Conservation (phyloP, 2,113 vertebrate species). For the Mirounga angustirostris region DNA sequence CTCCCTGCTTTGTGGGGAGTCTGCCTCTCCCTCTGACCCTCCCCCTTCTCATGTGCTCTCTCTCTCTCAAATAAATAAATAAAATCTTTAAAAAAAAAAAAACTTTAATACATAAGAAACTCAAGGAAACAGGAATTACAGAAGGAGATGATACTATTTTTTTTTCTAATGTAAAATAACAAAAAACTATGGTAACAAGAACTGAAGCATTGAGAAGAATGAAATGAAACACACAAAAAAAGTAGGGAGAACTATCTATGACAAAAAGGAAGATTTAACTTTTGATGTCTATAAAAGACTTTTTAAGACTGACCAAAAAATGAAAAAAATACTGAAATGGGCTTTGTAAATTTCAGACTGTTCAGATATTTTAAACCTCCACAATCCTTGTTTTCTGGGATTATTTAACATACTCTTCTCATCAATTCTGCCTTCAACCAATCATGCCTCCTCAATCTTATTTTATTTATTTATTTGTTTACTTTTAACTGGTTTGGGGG, state of each 20-base stretch:
- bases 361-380: conserved; percentile 5
- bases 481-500: background rate
- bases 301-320: background rate
- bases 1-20: too few species aligned
- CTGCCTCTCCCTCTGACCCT: too few species aligned
- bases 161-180: background rate
- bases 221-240: background rate
- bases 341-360: background rate
- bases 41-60: too few species aligned
- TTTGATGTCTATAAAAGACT: background rate
- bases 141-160: background rate
- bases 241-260: background rate
- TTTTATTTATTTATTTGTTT: background rate
- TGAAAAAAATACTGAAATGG: background rate
- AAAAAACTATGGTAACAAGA: background rate
- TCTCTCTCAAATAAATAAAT: too few species aligned
- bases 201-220: background rate
- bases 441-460: background rate
- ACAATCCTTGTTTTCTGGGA: background rate
- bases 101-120: background rate
- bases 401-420: background rate
- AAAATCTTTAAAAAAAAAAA: background rate
- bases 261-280: background rate
- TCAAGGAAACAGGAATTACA: conserved; percentile 43
- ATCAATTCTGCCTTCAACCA: background rate